Percentiles rank a stretch among this genome's conserved stretches.
Conservation (phyloP, 2,797 vertebrate genomes). For the Ptychobarbus kaznakovi region DNA sequence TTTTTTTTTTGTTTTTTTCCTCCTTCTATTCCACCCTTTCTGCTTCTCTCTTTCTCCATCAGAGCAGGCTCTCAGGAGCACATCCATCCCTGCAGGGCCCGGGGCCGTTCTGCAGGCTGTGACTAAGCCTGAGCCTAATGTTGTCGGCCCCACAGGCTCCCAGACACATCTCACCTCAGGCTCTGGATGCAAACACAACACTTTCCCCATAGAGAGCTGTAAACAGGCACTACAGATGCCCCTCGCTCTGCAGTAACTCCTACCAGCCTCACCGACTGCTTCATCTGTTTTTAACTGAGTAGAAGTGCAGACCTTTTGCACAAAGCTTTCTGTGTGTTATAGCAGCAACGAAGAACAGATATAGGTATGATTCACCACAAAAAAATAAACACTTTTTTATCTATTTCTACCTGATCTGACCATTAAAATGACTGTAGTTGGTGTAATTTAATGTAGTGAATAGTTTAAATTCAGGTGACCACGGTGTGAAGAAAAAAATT, state of each 20-base stretch:
- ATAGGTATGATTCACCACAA: neutral
- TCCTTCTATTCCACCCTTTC: slow-evolving; percentile 8
- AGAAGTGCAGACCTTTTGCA: neutral
- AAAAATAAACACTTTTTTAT: neutral
- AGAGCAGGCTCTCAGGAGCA: slow-evolving; percentile 61
- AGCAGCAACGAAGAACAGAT: neutral
- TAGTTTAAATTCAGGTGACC: neutral
- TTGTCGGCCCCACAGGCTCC: slow-evolving; percentile 51
- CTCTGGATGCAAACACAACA: slow-evolving; percentile 40
- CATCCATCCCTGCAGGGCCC: slow-evolving; percentile 65
- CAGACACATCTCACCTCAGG: slow-evolving; percentile 45
- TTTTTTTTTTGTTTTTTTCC: slow-evolving; percentile 27
- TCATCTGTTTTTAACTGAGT: neutral
- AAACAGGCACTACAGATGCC: slow-evolving; percentile 20
- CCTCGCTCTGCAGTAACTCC: slow-evolving; percentile 4
- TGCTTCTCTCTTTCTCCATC: slow-evolving; percentile 21
- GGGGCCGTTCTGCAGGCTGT: slow-evolving; percentile 60
- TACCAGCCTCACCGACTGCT: slow-evolving; percentile 2
- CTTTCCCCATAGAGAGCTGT: slow-evolving; percentile 23
- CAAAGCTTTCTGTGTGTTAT: neutral
- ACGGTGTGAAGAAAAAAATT: neutral
- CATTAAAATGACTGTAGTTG: neutral
- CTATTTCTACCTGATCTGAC: neutral
- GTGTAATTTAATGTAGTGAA: neutral
- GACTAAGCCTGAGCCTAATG: slow-evolving; percentile 54